Evolutionary conservation across 2,113 vertebrate genomes (phyloP).

Genomic region (Tragulus kanchil): DNA sequence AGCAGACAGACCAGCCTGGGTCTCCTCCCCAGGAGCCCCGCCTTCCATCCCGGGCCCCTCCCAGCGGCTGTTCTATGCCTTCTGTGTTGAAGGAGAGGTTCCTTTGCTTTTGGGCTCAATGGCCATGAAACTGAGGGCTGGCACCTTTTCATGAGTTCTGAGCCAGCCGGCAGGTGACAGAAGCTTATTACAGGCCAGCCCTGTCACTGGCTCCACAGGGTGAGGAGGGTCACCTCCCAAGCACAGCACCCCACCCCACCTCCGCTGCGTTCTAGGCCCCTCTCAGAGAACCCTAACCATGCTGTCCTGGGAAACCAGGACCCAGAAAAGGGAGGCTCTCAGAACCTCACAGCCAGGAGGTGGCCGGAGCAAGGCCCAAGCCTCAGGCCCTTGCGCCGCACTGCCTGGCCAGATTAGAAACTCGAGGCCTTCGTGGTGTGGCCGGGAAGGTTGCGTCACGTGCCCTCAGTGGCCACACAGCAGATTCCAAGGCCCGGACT

Average conservation of each 20-base stretch:
- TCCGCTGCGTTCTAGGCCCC: not conserved
- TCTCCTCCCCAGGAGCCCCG: not conserved
- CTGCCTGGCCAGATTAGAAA: not conserved
- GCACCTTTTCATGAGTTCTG: not conserved
- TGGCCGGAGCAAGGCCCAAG: not conserved
- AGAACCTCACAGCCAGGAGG: not conserved
- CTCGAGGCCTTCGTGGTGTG: not conserved
- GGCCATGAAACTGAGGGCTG: not conserved
- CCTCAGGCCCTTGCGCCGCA: accelerated
- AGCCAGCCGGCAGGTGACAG: not conserved
- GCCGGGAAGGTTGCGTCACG: not conserved
- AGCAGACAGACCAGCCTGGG: not conserved
- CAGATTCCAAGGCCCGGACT: not conserved
- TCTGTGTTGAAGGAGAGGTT: not conserved
- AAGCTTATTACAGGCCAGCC: accelerated
- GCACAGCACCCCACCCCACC: not conserved
- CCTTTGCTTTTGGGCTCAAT: not conserved
- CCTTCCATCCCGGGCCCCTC: not conserved
- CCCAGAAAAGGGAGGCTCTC: not conserved
- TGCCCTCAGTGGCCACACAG: not conserved
- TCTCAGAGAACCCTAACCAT: not conserved
- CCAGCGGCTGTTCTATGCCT: not conserved
- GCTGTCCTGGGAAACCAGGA: not conserved
- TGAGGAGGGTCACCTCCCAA: not conserved
- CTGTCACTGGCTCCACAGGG: not conserved